Percentiles rank a stretch among this genome's conserved stretches.
Evolutionary conservation across 2,888 invertebrate species (phyloP).

Genomic region (Melanophora roralis): DNA sequence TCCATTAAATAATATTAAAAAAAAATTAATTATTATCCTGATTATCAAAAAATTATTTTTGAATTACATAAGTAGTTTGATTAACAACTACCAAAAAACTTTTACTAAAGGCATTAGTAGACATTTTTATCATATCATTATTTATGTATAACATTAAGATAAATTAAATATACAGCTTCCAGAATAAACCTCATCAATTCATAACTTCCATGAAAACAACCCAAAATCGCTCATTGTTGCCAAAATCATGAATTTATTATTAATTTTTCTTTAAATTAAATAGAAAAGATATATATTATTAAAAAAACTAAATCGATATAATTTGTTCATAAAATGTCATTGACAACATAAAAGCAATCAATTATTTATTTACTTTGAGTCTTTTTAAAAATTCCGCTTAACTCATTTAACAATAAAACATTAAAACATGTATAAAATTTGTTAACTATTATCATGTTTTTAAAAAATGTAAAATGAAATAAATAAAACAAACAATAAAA

Average conservation of each 20-base stretch:
- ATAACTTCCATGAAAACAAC: slow-evolving; percentile 49
- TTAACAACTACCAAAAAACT: slow-evolving; percentile 29
- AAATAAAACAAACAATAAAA: slow-evolving; percentile 35
- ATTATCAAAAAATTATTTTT: too few relatives aligned
- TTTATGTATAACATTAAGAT: slow-evolving; percentile 33
- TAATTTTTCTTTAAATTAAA: background rate
- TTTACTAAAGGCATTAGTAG: slow-evolving; percentile 24
- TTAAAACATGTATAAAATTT: slow-evolving; percentile 19
- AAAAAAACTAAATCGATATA: background rate
- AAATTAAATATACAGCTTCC: slow-evolving; percentile 37
- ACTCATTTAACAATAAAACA: slow-evolving; percentile 25
- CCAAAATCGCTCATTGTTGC: slow-evolving; percentile 57
- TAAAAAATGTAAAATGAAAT: slow-evolving; percentile 14
- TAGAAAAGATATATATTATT: background rate
- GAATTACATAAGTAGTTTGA: background rate
- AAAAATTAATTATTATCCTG: too few relatives aligned
- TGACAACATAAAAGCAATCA: slow-evolving; percentile 44
- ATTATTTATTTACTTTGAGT: slow-evolving; percentile 10
- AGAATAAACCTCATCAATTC: slow-evolving; percentile 46
- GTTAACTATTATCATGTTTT: slow-evolving; percentile 48
- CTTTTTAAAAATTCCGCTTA: too few relatives aligned
- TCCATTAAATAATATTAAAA: too few relatives aligned
- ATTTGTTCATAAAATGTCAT: background rate
- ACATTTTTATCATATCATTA: slow-evolving; percentile 60
- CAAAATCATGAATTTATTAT: slow-evolving; percentile 20